phyloP scores from a whole-genome alignment of 53 echinoderm and acorn worm genomes.

The Crossaster papposus region DNA sequence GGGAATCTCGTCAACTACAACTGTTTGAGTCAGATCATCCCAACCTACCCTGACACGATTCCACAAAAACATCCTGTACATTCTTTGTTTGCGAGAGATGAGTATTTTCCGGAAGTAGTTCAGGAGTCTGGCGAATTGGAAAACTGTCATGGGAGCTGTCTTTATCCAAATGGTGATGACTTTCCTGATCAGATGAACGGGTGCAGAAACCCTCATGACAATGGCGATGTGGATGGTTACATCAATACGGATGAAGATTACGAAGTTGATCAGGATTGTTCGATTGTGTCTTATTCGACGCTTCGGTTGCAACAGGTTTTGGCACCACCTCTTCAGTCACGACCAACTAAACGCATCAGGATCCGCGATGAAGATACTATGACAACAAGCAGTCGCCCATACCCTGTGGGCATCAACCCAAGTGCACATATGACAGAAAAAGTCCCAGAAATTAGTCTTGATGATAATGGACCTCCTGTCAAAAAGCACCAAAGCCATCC shows the following conservation, averaged over 20 bases:
- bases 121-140: not conserved
- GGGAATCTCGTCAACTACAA: constrained; percentile 11
- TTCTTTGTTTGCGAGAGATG: not conserved
- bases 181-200: not conserved
- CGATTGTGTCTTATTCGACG: not conserved
- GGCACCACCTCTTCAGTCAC: not conserved
- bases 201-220: not conserved
- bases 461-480: not conserved
- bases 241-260: not conserved
- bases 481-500: not conserved
- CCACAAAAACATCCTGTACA: not conserved
- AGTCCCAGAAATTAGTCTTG: not conserved
- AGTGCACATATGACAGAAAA: not conserved
- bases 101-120: not conserved
- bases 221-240: not conserved
- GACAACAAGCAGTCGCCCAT: not conserved
- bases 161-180: not conserved
- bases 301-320: not conserved
- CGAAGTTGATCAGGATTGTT: not conserved
- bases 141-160: not conserved
- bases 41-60: not conserved
- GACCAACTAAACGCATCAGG: not conserved
- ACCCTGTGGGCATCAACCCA: constrained; percentile 1
- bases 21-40: constrained; percentile 16
- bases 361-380: not conserved